Evolutionary conservation across 92 coral and sea anemone species (phyloP), one percentile per base, ranked within the genome.

Genomic region (Siderastrea siderea): DNA sequence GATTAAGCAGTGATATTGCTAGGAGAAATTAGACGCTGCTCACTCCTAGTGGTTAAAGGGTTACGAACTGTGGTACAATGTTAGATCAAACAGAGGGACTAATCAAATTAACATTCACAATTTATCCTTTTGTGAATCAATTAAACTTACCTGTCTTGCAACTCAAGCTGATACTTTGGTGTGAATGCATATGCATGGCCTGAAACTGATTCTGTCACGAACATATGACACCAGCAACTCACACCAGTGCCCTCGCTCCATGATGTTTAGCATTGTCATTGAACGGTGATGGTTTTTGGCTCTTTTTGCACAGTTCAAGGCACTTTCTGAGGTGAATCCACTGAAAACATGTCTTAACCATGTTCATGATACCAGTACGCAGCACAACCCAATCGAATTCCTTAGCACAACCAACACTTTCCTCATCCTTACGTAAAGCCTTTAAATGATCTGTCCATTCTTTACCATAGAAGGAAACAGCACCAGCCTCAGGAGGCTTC

Each of bases 321-420:
- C 90, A 47, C 47, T 12, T 17, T 80, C 86, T 5, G 73, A 49
- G 13, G 43, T 72, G 13, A 87, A 87, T 1, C 91, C 2, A 84
- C 6, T 13, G 19, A 63, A 55, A 84, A 45, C 72, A 57, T 53
- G 72, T 14, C 59, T 48, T 71, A 2, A 84, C 80, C 80, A 84
- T 84, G 68, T 84, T 84, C 81, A 84, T 84, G 5, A 83, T 75
- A 1, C 89, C 83, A 3, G 75, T 85, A 2, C 89, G 38, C 64
- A 74, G 47, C 48, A 85, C 82, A 43, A 83, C 87, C 79, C 87
- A 83, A 50, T 75, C 89, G 47, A 85, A 85, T 14, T 85, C 88
- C 13, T 4, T 59, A 10, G 43, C 75, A 68, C 49, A 68, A 3
- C 15, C 64, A 43, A 65, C 69, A 26, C 38, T 26, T 48, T 71